A percentile compares a stretch with the other conserved stretches of the same genome.
phyloP scores from a whole-genome alignment of 2,888 invertebrate species.

The Cephus spinipes region DNA sequence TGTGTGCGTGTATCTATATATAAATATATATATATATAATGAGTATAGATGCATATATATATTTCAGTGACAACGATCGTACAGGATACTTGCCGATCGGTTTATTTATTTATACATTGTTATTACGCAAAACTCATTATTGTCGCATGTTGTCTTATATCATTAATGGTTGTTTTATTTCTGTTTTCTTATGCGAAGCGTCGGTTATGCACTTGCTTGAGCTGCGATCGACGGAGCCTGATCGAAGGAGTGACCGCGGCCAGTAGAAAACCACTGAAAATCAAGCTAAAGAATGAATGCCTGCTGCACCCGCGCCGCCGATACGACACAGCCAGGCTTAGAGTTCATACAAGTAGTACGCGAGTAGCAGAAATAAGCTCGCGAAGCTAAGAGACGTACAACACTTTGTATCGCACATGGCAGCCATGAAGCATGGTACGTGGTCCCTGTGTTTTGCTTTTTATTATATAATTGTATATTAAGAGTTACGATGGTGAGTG shows the following conservation, averaged over 20 bases:
- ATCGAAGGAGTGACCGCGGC: conserved; percentile 56
- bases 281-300: conserved; percentile 62
- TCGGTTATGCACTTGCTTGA: conserved; percentile 61
- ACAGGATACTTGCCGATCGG: neutral
- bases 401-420: conserved; percentile 67
- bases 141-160: neutral
- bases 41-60: neutral
- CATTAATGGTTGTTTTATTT: conserved; percentile 21
- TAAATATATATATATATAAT: neutral
- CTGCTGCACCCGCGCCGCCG: conserved; percentile 57
- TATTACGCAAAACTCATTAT: neutral
- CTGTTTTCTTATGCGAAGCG: conserved; percentile 53
- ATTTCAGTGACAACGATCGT: neutral
- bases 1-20: neutral
- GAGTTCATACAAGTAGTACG: conserved; percentile 59
- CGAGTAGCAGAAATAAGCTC: conserved; percentile 56
- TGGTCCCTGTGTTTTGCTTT: conserved; percentile 49
- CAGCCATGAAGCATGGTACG: conserved; percentile 70
- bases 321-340: conserved; percentile 61
- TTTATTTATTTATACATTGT: neutral
- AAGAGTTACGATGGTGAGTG: neutral
- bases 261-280: conserved; percentile 43
- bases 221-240: conserved; percentile 60
- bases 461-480: neutral
- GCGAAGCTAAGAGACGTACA: conserved; percentile 56